Conservation (phyloP, 2,888 invertebrate genomes). For the Parnassius glacialis region DNA sequence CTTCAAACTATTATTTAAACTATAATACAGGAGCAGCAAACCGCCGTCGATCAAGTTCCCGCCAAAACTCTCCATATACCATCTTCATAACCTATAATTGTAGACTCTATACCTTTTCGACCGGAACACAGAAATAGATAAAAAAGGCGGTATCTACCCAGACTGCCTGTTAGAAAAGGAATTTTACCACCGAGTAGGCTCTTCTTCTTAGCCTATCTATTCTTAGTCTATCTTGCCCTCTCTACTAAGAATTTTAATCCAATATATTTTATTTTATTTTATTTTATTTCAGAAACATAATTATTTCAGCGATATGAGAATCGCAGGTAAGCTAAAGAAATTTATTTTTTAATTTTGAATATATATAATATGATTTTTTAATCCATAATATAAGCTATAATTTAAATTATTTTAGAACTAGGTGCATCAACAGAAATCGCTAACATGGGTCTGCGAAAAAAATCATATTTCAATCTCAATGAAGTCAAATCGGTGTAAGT, state of each 20-base stretch:
- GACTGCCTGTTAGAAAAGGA: too few species aligned
- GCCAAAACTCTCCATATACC: too few species aligned
- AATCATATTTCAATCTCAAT: constrained; percentile 47
- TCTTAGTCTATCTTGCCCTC: too few species aligned
- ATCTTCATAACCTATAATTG: too few species aligned
- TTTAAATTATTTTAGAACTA: constrained; percentile 41
- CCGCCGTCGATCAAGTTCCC: too few species aligned
- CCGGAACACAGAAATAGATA: too few species aligned
- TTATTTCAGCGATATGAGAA: constrained; percentile 52
- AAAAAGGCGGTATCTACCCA: too few species aligned
- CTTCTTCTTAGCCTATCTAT: too few species aligned
- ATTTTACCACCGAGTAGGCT: too few species aligned
- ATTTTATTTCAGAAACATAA: constrained; percentile 13
- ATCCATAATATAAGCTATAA: neutral
- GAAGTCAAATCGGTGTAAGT: constrained; percentile 54
- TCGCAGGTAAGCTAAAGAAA: constrained; percentile 45
- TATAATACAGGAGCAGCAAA: too few species aligned
- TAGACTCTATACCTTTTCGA: too few species aligned
- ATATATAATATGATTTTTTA: neutral
- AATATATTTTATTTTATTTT: constrained; percentile 3
- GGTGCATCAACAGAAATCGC: constrained; percentile 66
- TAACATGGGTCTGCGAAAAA: constrained; percentile 57
- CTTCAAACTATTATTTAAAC: too few species aligned
- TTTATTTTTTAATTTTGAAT: neutral
- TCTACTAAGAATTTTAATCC: neutral